Conservation (phyloP, 1,140 invertebrate species). For the Arctopsyche grandis region DNA sequence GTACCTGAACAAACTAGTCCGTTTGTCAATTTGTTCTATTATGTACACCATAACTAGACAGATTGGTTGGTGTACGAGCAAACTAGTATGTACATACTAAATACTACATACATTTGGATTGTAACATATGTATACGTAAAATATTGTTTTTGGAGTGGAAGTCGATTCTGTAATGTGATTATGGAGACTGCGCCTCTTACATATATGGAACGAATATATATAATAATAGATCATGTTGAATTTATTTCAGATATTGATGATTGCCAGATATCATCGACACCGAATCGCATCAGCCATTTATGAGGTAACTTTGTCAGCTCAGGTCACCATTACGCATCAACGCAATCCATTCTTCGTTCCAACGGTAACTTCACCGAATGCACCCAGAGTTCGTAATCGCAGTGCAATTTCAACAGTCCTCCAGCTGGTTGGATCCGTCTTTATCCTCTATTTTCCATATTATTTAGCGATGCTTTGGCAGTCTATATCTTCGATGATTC, state of each 20-base stretch:
- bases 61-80: too few species aligned
- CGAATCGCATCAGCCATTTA: slow-evolving; percentile 86
- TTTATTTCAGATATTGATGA: slow-evolving; percentile 73
- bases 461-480: slow-evolving; percentile 79
- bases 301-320: slow-evolving; percentile 83
- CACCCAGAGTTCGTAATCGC: slow-evolving; percentile 69
- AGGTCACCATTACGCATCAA: slow-evolving; percentile 85
- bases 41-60: too few species aligned
- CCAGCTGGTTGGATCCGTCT: slow-evolving; percentile 76
- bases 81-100: too few species aligned
- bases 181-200: too few species aligned
- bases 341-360: slow-evolving; percentile 78
- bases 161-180: too few species aligned
- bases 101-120: too few species aligned
- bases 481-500: slow-evolving; percentile 60
- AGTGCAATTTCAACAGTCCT: slow-evolving; percentile 77
- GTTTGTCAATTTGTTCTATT: too few species aligned
- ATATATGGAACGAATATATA: too few species aligned
- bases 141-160: too few species aligned
- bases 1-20: too few species aligned
- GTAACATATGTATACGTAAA: too few species aligned
- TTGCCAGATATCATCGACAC: slow-evolving; percentile 83
- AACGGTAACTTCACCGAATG: slow-evolving; percentile 67
- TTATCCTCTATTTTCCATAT: slow-evolving; percentile 79
- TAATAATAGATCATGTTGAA: neutral